phyloP scores from a whole-genome alignment of 2,113 vertebrate genomes.

The Smithornis capensis region DNA sequence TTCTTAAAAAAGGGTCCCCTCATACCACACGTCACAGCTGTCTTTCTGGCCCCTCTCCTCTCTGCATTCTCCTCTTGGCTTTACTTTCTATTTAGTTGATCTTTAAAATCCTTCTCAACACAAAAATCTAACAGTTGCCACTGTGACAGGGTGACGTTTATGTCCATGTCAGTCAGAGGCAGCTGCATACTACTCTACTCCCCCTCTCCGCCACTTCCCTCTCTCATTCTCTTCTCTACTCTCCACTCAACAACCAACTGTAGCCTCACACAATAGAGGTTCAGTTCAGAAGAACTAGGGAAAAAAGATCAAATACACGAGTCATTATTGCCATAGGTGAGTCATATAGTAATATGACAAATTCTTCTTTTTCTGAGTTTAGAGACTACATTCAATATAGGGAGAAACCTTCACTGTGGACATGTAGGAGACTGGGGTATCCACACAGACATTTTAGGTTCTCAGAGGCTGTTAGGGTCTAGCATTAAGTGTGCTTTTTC shows the following conservation, averaged over 20 bases:
- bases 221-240: neutral
- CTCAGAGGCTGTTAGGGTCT: neutral
- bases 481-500: neutral
- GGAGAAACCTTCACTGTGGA: neutral
- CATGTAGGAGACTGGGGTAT: neutral
- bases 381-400: neutral
- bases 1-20: neutral
- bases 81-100: neutral
- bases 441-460: neutral
- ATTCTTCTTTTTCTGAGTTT: neutral
- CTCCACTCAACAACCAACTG: no score
- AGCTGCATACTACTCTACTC: neutral
- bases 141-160: neutral
- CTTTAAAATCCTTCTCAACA: neutral
- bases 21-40: neutral
- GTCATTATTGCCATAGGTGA: neutral
- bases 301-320: neutral
- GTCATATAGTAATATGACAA: neutral
- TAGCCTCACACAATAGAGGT: neutral
- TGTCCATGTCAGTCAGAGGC: neutral
- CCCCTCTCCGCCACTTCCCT: neutral
- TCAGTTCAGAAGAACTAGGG: neutral
- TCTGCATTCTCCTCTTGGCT: neutral
- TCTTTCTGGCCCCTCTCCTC: neutral
- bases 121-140: conserved; percentile 8